Conservation (phyloP, 2,113 vertebrate species). For the Periophthalmodon schlosseri region DNA sequence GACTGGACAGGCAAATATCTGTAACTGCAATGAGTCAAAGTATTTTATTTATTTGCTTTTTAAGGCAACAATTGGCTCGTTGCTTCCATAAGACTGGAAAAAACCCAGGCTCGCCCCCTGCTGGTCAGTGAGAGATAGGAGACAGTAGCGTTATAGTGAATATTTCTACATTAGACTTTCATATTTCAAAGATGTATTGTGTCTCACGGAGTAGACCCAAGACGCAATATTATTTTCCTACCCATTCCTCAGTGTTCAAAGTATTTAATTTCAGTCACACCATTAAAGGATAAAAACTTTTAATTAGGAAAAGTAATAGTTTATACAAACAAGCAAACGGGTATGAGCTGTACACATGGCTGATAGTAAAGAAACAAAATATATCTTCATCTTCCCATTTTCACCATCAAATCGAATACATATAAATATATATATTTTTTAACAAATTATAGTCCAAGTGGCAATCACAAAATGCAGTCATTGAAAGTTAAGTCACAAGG, state of each 20-base stretch:
- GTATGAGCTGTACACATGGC: conserved; percentile 30
- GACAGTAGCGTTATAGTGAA: too few species aligned
- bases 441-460: background rate
- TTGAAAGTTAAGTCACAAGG: conserved; percentile 47
- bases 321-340: conserved; percentile 29
- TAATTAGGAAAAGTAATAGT: conserved; percentile 53
- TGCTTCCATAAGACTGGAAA: too few species aligned
- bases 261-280: background rate
- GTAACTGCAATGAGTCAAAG: too few species aligned
- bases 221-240: background rate
- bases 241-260: background rate
- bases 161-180: too few species aligned
- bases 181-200: background rate
- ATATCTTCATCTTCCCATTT: background rate
- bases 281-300: conserved; percentile 47
- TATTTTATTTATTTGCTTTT: too few species aligned
- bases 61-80: too few species aligned
- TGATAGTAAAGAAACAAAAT: conserved; percentile 34
- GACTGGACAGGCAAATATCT: too few species aligned
- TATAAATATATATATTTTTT: conserved; percentile 50
- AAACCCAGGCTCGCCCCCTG: too few species aligned
- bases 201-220: background rate
- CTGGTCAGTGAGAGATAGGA: too few species aligned
- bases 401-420: background rate
- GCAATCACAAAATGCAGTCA: conserved; percentile 1